phyloP scores from a whole-genome alignment of 92 coral and sea anemone genomes.

The Porites rus region DNA sequence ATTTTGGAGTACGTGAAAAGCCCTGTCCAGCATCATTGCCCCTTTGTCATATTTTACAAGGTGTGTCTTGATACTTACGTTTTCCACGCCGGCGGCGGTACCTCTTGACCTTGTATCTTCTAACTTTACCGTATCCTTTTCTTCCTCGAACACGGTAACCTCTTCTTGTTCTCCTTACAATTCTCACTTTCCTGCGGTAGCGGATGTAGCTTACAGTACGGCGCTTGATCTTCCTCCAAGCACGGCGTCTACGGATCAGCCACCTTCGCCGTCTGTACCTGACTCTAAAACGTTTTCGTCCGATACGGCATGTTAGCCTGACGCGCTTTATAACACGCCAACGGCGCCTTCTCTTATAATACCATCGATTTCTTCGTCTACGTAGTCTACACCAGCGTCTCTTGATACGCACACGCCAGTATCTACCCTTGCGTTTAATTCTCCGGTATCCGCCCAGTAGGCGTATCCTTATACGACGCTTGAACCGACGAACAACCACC shows the following conservation, averaged over 20 bases:
- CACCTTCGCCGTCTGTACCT: background rate
- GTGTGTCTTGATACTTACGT: background rate
- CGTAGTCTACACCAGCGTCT: constrained; percentile 6
- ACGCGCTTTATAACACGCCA: constrained; percentile 21
- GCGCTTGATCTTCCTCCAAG: background rate
- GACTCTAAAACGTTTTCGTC: constrained; percentile 3
- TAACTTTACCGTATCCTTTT: constrained; percentile 27
- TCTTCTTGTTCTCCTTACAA: background rate
- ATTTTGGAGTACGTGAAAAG: too few species aligned
- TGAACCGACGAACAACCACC: background rate
- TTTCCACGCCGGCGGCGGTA: constrained; percentile 11
- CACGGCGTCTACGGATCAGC: background rate
- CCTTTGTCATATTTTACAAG: background rate
- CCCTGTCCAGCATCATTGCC: too few species aligned
- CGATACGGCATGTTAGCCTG: constrained; percentile 25
- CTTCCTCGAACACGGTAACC: constrained; percentile 19
- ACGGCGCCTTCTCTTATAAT: background rate
- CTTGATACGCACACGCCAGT: background rate
- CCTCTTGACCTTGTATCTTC: background rate
- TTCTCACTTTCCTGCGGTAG: background rate
- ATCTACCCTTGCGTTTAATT: background rate
- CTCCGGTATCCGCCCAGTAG: background rate
- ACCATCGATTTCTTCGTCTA: constrained; percentile 17
- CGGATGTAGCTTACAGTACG: background rate
- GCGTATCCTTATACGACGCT: background rate